Evolutionary conservation across 2,797 vertebrate species (phyloP).

Genomic region (Acestrorhynchus altus): DNA sequence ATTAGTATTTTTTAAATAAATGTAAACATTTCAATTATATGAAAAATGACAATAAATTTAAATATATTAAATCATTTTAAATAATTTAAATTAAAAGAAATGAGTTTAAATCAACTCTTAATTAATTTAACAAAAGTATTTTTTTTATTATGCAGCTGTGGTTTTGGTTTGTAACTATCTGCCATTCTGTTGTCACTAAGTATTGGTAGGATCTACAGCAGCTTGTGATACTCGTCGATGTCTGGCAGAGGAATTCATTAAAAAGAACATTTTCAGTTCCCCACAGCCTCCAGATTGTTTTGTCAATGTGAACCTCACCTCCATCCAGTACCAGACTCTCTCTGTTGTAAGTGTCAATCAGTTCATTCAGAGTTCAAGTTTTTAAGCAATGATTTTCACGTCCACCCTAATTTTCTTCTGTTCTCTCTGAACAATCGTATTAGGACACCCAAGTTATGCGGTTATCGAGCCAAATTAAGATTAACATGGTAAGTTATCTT

Average conservation of each 20-base stretch:
- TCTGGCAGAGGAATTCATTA: slow-evolving; percentile 67
- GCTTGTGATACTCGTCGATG: slow-evolving; percentile 64
- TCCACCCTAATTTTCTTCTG: background rate
- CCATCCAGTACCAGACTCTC: slow-evolving; percentile 71
- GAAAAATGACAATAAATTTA: too few relatives aligned
- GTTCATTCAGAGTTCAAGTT: background rate
- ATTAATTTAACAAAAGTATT: background rate
- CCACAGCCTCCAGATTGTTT: slow-evolving; percentile 69
- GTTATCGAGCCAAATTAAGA: slow-evolving; percentile 61
- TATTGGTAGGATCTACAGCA: background rate
- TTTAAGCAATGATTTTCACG: background rate
- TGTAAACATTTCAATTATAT: too few relatives aligned
- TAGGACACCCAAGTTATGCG: slow-evolving; percentile 72
- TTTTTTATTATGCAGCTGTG: background rate
- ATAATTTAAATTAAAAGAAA: too few relatives aligned
- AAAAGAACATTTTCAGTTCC: slow-evolving; percentile 49
- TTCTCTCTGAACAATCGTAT: slow-evolving; percentile 6
- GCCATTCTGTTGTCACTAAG: slow-evolving; percentile 43
- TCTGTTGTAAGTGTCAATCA: slow-evolving; percentile 69
- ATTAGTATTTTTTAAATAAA: too few relatives aligned
- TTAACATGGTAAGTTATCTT: slow-evolving; percentile 63
- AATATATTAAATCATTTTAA: too few relatives aligned
- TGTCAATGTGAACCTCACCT: slow-evolving; percentile 52
- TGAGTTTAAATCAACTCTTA: too few relatives aligned
- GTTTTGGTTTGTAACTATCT: background rate